A percentile compares a stretch with the other conserved stretches of the same genome.
phyloP scores from a whole-genome alignment of 2,888 invertebrate genomes.

The Melanchra persicariae region DNA sequence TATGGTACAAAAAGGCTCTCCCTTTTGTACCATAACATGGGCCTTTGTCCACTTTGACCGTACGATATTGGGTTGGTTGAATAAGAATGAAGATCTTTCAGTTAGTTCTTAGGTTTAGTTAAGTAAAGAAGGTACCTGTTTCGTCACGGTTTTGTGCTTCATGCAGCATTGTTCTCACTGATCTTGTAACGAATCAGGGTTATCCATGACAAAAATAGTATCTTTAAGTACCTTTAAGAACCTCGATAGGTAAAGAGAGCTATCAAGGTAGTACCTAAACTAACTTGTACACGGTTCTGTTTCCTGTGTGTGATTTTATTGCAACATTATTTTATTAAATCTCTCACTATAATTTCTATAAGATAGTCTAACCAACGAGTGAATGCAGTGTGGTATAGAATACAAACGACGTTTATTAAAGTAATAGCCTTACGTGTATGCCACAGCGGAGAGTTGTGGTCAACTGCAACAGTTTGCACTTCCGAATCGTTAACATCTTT shows the following conservation, averaged over 20 bases:
- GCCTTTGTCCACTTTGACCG: too few relatives aligned
- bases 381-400: conserved; percentile 1
- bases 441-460: not conserved
- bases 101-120: not conserved
- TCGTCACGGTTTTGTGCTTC: not conserved
- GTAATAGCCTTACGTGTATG: conserved; percentile 16
- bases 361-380: not conserved
- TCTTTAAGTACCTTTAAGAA: too few relatives aligned
- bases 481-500: conserved; percentile 19
- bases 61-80: not conserved
- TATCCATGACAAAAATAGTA: too few relatives aligned
- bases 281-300: not conserved
- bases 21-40: too few relatives aligned
- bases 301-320: not conserved
- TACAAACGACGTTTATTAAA: conserved; percentile 24
- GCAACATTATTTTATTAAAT: conserved; percentile 2
- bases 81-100: not conserved
- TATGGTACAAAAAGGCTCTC: too few relatives aligned
- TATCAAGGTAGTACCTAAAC: too few relatives aligned
- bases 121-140: not conserved
- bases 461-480: conserved; percentile 26
- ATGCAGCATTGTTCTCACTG: not conserved
- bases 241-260: too few relatives aligned
- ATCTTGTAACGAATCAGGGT: not conserved
- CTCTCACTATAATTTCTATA: not conserved